A percentile compares a stretch with the other conserved stretches of the same genome.
Evolutionary conservation across 64 coral and sea anemone species (phyloP).

Genomic region (Anthopleura sola): DNA sequence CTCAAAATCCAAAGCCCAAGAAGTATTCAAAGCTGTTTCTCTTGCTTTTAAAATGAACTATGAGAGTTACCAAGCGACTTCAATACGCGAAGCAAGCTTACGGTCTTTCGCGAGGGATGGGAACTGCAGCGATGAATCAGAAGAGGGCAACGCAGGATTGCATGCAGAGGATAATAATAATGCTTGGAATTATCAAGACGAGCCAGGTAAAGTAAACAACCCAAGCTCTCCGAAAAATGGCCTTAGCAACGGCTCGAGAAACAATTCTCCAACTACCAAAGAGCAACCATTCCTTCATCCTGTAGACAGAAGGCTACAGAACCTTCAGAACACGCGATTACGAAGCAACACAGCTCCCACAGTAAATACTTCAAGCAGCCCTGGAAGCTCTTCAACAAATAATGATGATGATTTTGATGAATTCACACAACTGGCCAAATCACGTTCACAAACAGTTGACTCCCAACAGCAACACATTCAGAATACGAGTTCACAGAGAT

Average conservation of each 20-base stretch:
- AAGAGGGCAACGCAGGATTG: not conserved
- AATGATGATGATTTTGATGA: constrained; percentile 46
- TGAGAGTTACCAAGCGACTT: constrained; percentile 60
- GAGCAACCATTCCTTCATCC: not conserved
- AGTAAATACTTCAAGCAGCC: not conserved
- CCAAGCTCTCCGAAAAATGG: not conserved
- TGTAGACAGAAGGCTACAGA: not conserved
- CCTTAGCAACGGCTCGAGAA: not conserved
- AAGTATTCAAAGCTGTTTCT: constrained; percentile 79
- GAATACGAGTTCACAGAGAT: not conserved
- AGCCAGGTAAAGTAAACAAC: not conserved
- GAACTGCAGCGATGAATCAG: not conserved
- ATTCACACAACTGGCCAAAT: constrained; percentile 51
- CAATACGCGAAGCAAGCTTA: constrained; percentile 31
- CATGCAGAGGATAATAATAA: constrained; percentile 4
- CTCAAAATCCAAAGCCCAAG: constrained; percentile 69
- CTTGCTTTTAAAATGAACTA: constrained; percentile 81
- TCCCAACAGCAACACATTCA: not conserved
- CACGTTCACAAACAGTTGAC: constrained; percentile 24
- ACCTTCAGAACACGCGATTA: constrained; percentile 5
- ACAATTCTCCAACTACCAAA: not conserved
- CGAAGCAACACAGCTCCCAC: constrained; percentile 52
- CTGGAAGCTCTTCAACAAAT: not conserved
- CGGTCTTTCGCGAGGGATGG: not conserved
- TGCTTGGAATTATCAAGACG: not conserved